Conservation (phyloP, 2,113 vertebrate genomes). For the Recurvirostra avosetta region DNA sequence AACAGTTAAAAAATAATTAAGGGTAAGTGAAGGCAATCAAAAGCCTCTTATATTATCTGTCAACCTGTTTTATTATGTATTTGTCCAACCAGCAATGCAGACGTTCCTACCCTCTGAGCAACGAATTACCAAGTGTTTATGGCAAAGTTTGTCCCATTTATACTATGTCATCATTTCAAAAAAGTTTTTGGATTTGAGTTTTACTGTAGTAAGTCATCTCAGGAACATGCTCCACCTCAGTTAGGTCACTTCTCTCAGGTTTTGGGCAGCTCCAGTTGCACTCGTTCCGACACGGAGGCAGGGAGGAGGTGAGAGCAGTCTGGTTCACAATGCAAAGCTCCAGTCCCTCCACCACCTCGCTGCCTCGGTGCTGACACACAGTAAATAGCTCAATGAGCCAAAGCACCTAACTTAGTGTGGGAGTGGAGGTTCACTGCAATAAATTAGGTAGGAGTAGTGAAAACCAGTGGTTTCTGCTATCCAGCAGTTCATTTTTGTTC, state of each 20-base stretch:
- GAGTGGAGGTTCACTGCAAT: slow-evolving; percentile 19
- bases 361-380: neutral
- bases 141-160: neutral
- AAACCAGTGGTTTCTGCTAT: slow-evolving; percentile 54
- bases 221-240: neutral
- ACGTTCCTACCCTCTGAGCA: neutral
- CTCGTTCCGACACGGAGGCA: neutral
- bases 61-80: neutral
- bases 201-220: neutral
- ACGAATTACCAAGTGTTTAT: neutral
- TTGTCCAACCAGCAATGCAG: neutral
- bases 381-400: slow-evolving; percentile 14
- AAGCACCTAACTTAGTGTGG: slow-evolving; percentile 28
- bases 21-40: neutral
- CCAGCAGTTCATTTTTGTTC: slow-evolving; percentile 68
- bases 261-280: neutral
- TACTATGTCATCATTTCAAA: accelerated
- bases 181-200: neutral
- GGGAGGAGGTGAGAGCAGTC: neutral
- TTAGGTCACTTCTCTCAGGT: neutral
- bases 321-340: slow-evolving; percentile 20
- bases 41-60: neutral
- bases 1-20: neutral
- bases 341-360: slow-evolving; percentile 14
- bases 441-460: slow-evolving; percentile 56